Base-by-base conservation (phyloP, 1,140 invertebrate genomes). In the Drosophila nannoptera region DNA sequence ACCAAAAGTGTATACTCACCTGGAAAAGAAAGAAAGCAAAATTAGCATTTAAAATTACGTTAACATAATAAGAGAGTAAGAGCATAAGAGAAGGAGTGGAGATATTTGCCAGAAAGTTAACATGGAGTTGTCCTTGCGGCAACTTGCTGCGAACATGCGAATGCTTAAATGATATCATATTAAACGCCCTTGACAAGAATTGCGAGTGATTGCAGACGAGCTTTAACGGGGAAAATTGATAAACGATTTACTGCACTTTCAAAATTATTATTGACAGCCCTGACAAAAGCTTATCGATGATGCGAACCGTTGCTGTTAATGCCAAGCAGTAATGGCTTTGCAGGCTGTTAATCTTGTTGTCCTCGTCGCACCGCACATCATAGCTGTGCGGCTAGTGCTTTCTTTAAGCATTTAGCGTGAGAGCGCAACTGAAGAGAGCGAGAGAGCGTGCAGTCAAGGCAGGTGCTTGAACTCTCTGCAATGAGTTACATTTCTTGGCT, bases 391-490 rank as follows among this genome's bases (percentile, higher is more conserved):
- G 45, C 35, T 0, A 14, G n/a, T 54, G 50, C 63, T 12, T 40
- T 54, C 58, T 60, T 67, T 62, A 64, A 67, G 58, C 73, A 65
- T 22, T 14, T 14, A 14, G 46, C 48, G 52, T n/a, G 33, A 33
- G 63, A 38, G 35, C 22, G 14, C 33, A 46, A 6, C 36, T 36
- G 16, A 6, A 12, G 29, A 31, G 59, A 16, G 35, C 11, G 45
- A 32, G 12, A 12, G 9, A 5, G 55, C 5, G 38, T 46, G n/a
- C 35, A 32, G 65, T 55, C 36, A 36, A 7, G 14, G 40, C 59
- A 69, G 75, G 80, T 84, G 69, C 56, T 73, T 83, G 76, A 83
- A 84, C 78, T 69, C 61, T 77, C 31, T 32, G 38, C 69, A 58
- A 70, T 56, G 62, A 56, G 43, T 58, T 56, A 29, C 60, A 56